These are phyloP conservation scores for Chaetodon trifascialis DNA, from an alignment of 2,113 vertebrate genomes.

Conservation along the genomic window DNA sequence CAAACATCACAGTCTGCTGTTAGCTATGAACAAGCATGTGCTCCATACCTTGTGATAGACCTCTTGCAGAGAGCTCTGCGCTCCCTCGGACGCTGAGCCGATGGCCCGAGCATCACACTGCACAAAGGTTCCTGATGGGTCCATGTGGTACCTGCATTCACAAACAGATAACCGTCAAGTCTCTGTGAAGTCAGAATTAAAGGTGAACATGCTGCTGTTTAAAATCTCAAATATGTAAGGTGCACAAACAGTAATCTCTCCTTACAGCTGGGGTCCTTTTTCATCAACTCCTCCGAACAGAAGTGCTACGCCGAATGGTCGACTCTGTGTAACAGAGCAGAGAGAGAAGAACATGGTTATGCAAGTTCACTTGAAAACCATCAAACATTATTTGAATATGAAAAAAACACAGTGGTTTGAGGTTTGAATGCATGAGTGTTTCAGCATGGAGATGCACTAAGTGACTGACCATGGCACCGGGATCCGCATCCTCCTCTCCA, in stretches of 20 bases:
- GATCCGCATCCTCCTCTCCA: slow-evolving; percentile 98
- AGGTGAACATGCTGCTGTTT: background rate
- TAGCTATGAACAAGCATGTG: background rate
- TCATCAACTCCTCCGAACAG: slow-evolving; percentile 98
- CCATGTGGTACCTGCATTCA: slow-evolving; percentile 94
- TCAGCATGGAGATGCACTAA: background rate
- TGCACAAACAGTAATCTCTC: slow-evolving; percentile 30
- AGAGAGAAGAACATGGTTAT: background rate
- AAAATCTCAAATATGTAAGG: background rate
- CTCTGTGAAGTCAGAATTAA: background rate
- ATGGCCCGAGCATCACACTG: slow-evolving; percentile 98
- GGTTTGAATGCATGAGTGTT: background rate
- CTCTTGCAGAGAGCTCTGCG: slow-evolving; percentile 98
- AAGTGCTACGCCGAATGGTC: slow-evolving; percentile 96
- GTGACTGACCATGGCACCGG: slow-evolving; percentile 93
- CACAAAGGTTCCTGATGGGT: slow-evolving; percentile 98
- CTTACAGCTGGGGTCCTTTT: slow-evolving; percentile 98
- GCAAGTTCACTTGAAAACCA: background rate
- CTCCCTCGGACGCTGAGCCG: slow-evolving; percentile 97
- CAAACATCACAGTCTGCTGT: background rate
- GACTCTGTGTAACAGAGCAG: slow-evolving; percentile 84
- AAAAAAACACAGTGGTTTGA: background rate
- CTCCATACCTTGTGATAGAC: slow-evolving; percentile 96
- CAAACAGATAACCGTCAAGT: background rate
- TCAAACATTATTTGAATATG: background rate